Evolutionary conservation across 1,140 invertebrate genomes (phyloP).

Genomic region (Drosophila pectinifera): DNA sequence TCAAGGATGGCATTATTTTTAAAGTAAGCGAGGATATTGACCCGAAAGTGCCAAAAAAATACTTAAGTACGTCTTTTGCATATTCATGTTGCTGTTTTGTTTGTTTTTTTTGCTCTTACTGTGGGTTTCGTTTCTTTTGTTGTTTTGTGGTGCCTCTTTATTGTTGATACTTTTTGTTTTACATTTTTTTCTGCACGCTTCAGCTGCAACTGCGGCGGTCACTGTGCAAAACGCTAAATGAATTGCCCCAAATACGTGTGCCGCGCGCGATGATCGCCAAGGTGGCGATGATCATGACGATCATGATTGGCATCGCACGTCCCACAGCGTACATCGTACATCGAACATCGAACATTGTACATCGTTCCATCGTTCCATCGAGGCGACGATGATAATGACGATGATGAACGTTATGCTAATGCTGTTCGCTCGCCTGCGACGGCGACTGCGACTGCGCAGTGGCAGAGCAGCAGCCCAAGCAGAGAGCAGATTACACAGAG

Average conservation of each 20-base stretch:
- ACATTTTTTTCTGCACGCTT: constrained; percentile 66
- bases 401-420: constrained; percentile 68
- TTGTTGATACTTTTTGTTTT: constrained; percentile 11
- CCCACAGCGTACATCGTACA: neutral
- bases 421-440: constrained; percentile 73
- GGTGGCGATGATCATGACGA: constrained; percentile 20
- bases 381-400: constrained; percentile 6
- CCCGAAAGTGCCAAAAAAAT: neutral
- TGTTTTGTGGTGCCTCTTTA: constrained; percentile 13
- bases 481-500: constrained; percentile 18
- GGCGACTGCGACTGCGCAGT: constrained; percentile 58
- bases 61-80: constrained; percentile 24
- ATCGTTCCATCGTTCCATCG: constrained; percentile 2
- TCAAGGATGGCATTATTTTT: neutral
- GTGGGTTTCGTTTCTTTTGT: constrained; percentile 20
- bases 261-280: constrained; percentile 46
- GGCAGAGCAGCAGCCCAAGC: constrained; percentile 38
- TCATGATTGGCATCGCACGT: constrained; percentile 9
- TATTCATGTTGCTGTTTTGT: constrained; percentile 19
- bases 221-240: constrained; percentile 71
- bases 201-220: constrained; percentile 68
- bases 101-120: constrained; percentile 3
- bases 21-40: neutral
- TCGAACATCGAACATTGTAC: neutral
- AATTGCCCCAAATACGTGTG: constrained; percentile 78